Evolutionary conservation across 2,888 invertebrate genomes (phyloP).

Genomic region (Megastigmus dorsalis): DNA sequence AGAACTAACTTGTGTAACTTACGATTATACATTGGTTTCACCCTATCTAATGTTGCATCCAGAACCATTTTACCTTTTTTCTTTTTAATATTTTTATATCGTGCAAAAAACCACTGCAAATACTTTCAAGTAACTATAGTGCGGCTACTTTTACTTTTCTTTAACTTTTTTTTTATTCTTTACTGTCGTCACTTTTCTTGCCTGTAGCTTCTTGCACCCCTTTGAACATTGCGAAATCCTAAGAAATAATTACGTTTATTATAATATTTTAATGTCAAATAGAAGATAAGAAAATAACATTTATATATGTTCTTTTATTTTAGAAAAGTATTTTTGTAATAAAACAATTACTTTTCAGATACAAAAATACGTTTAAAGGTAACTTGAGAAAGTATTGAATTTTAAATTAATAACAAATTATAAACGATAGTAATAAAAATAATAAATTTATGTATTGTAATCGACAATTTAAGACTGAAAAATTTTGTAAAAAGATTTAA

Average conservation of each 20-base stretch:
- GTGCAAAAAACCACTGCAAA: conserved; percentile 49
- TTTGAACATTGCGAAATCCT: conserved; percentile 58
- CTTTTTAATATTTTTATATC: conserved; percentile 23
- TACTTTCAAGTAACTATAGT: conserved; percentile 44
- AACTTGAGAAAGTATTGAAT: too few species aligned
- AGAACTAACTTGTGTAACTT: conserved; percentile 45
- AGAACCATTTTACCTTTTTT: conserved; percentile 40
- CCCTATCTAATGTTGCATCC: conserved; percentile 46
- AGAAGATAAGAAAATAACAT: too few species aligned
- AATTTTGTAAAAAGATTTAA: too few species aligned
- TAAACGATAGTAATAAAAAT: too few species aligned
- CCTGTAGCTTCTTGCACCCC: conserved; percentile 31
- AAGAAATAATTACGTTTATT: neutral
- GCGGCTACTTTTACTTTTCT: conserved; percentile 1
- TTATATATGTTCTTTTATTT: neutral
- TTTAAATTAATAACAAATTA: neutral
- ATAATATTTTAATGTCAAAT: too few species aligned
- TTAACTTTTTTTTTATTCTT: conserved; percentile 32
- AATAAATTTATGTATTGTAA: too few species aligned
- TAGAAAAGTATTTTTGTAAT: neutral
- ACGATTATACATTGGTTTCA: conserved; percentile 28
- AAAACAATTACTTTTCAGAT: too few species aligned
- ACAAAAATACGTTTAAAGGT: too few species aligned
- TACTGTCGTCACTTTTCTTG: conserved; percentile 42
- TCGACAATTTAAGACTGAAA: too few species aligned